Evolutionary conservation across 1,140 invertebrate genomes (phyloP), one percentile per base, ranked within the genome.

Genomic region (Temnothorax curvispinosus): DNA sequence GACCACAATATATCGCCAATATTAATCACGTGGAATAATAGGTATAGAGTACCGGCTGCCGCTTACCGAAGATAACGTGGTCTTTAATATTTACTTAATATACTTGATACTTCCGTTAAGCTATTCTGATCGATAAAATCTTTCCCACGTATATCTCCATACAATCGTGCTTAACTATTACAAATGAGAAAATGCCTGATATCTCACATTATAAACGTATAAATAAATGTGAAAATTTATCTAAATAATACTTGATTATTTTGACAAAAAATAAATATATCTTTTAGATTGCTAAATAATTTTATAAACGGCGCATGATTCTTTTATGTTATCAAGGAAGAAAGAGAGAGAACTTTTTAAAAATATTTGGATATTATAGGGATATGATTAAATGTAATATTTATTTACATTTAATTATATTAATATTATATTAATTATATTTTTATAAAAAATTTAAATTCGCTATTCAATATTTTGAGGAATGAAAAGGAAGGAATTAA

Each of bases 1-100:
- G 80, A 86, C 58, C 67, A 44, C 88, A 72, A 88, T 76, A 69
- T 88, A 80, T 88, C 74, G 88, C 64, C 75, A 75, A 88, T 86
- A 89, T 89, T 86, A 89, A 89, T 89, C 87, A 85, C 65, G 41
- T 54, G 52, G 21, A 60, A 65, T 72, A 64, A 74, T 58, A 72
- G 78, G 35, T 67, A 58, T 88, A 64, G 54, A 88, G 60, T 15
- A 35, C 9, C 18, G 35, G 27, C 74, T 78, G 74, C 76, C 56
- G 67, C 47, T 67, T 89, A 67, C 67, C 56, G 52, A 52, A 81
- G 54, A 86, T 86, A 80, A 89, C 88, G 13, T 21, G n/a, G 47
- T 60, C 54, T 84, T 84, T 74, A 74, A 84, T 74, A 84, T 84
- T 75, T 74, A 60, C 32, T 84, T 75, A 74, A 84, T 50, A 62